These are phyloP conservation scores for Semnornis frantzii DNA, from an alignment of 2,113 vertebrate genomes.

Conservation along the genomic window DNA sequence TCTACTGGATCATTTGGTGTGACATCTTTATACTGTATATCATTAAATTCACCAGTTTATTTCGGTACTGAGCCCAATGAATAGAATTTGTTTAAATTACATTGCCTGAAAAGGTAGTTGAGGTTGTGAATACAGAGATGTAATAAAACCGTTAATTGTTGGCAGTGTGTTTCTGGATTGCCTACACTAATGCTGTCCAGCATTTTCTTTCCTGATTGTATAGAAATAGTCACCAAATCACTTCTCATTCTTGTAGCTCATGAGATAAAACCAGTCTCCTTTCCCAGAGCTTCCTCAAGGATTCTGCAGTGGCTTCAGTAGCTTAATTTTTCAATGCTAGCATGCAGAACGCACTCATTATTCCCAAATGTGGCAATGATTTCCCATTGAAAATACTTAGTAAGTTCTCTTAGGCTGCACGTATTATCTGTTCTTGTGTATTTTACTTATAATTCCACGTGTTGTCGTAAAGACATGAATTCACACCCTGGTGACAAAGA, in stretches of 20 bases:
- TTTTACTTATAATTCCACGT: background rate
- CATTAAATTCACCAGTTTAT: background rate
- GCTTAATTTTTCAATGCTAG: background rate
- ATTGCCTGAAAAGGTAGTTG: background rate
- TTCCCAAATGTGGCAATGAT: background rate
- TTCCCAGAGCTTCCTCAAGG: background rate
- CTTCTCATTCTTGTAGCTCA: background rate
- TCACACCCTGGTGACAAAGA: background rate
- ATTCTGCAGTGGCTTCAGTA: background rate
- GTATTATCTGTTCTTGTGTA: background rate
- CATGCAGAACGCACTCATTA: background rate
- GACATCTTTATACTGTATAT: background rate
- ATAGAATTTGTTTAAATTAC: background rate
- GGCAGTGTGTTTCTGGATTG: background rate
- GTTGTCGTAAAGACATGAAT: background rate
- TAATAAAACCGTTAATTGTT: background rate
- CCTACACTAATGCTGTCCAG: rapidly evolving
- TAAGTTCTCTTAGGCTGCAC: background rate
- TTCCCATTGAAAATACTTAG: background rate
- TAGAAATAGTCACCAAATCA: background rate
- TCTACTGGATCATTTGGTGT: background rate
- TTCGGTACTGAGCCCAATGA: background rate
- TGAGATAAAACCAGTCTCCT: background rate
- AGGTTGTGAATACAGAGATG: background rate
- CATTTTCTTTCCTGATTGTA: background rate